phyloP scores from a whole-genome alignment of 1,140 invertebrate species.

The Mactra quadrangularis region DNA sequence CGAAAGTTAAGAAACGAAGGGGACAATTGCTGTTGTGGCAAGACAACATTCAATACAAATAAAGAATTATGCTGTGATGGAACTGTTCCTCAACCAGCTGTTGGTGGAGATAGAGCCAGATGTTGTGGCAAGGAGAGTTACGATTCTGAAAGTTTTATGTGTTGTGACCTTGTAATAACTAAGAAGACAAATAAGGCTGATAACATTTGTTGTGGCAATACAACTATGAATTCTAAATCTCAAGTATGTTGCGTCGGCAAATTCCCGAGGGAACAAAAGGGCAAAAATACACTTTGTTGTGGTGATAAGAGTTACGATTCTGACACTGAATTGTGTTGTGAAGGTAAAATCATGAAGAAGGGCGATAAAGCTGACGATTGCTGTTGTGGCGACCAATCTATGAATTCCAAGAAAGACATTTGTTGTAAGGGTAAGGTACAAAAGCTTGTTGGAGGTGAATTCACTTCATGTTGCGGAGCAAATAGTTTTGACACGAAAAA shows the following conservation, averaged over 20 bases:
- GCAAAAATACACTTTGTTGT: slow-evolving; percentile 53
- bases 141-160: slow-evolving; percentile 45
- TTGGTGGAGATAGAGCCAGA: slow-evolving; percentile 40
- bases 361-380: slow-evolving; percentile 38
- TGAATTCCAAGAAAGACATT: slow-evolving; percentile 41
- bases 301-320: slow-evolving; percentile 50
- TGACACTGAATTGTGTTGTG: slow-evolving; percentile 40
- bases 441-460: slow-evolving; percentile 32
- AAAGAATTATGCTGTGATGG: slow-evolving; percentile 57
- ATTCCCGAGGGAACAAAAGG: slow-evolving; percentile 26
- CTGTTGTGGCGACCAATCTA: slow-evolving; percentile 40
- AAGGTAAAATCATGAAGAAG: slow-evolving; percentile 46
- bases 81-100: slow-evolving; percentile 34
- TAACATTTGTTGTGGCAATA: slow-evolving; percentile 56
- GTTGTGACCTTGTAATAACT: slow-evolving; percentile 47
- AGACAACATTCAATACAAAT: slow-evolving; percentile 57
- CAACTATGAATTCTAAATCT: slow-evolving; percentile 42
- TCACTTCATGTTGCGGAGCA: slow-evolving; percentile 46
- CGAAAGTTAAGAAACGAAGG: slow-evolving; percentile 13
- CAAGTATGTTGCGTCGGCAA: slow-evolving; percentile 47
- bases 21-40: slow-evolving; percentile 58
- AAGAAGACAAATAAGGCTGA: slow-evolving; percentile 38
- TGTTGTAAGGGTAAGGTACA: slow-evolving; percentile 48
- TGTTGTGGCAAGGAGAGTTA: slow-evolving; percentile 50
- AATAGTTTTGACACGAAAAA: slow-evolving; percentile 39